phyloP scores from a whole-genome alignment of 1,140 invertebrate species.

The Drosophila kurseongensis region DNA sequence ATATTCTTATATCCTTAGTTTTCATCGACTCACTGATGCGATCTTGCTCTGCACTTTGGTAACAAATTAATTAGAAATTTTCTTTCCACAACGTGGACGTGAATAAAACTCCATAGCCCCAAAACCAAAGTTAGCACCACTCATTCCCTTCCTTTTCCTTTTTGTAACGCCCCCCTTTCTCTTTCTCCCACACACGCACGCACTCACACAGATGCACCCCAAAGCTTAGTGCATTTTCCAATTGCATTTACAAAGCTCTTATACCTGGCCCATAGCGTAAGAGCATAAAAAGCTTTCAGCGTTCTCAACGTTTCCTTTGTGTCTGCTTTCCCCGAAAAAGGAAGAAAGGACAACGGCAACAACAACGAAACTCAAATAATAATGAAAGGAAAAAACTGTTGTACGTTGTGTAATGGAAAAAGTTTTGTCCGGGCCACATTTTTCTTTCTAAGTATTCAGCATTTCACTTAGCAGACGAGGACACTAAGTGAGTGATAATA shows the following conservation, averaged over 20 bases:
- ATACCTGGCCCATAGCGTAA: constrained; percentile 50
- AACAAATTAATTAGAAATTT: background rate
- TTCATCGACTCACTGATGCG: too few species aligned
- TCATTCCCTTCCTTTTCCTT: background rate
- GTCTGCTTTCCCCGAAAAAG: constrained; percentile 66
- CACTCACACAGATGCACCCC: constrained; percentile 3
- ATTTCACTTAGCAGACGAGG: constrained; percentile 69
- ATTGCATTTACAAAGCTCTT: constrained; percentile 55
- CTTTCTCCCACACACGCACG: background rate
- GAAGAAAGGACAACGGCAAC: constrained; percentile 34
- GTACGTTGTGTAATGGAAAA: constrained; percentile 82
- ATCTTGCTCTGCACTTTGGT: too few species aligned
- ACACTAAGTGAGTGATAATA: constrained; percentile 45
- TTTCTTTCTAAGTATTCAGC: constrained; percentile 77
- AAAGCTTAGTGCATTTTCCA: constrained; percentile 19
- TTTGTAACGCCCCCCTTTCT: background rate
- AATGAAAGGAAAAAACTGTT: constrained; percentile 71
- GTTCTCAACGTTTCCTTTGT: constrained; percentile 78
- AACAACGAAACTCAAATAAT: constrained; percentile 48
- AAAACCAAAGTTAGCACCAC: constrained; percentile 13
- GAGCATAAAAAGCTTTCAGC: constrained; percentile 78
- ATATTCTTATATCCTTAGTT: too few species aligned
- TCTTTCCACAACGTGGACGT: background rate
- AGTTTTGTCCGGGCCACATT: constrained; percentile 78
- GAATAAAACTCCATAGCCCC: constrained; percentile 1